Base-by-base conservation (phyloP, 2,888 invertebrate species). In the Callinectes sapidus region DNA sequence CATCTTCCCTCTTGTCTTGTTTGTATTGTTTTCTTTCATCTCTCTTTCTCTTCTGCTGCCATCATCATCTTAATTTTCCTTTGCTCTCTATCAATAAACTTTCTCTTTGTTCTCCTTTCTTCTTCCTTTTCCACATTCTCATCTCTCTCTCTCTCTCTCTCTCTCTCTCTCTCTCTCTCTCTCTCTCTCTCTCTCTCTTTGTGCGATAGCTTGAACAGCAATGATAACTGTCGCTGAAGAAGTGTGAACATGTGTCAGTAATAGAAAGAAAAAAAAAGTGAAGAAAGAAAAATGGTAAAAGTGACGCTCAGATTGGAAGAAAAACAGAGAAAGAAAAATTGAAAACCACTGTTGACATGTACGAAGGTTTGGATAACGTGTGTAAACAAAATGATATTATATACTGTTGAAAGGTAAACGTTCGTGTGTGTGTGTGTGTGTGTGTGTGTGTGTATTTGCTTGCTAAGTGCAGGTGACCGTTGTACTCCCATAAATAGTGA, bases 401-500 rank as follows among this genome's bases (percentile, higher is more conserved):
- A 71, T 71, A 23, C 3, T 71, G 10, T 10, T 71, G 71, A 71
- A 71, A n/a, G 71, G 71, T 61, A 61, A 35, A 48, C 48, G 48
- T 48, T 8, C 48, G 48, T 48, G 10, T 2, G n/a, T n/a, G 71
- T 71, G 71, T 71, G 71, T 86, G 86, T 86, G 39, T 86, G 35
- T 86, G 86, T 86, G 35, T 86, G 86, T 35, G 35, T 86, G 86
- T 86, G 32, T 86, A n/a, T n/a, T n/a, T n/a, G n/a, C n/a, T 3
- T 61, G 86, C 71, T 71, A 10, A 71, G 71, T 71, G 71, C n/a
- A 28, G 28, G 71, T 71, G 71, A 71, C 71, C 71, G 71, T 8
- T 71, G 23, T 71, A 71, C 71, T 23, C 61, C 23, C 61, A 61
- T 61, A 61, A 61, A 61, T 23, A 61, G 61, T 23, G 18, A 23